Base-by-base conservation (phyloP, 1,140 invertebrate species). In the Anagrus nilaparvatae region DNA sequence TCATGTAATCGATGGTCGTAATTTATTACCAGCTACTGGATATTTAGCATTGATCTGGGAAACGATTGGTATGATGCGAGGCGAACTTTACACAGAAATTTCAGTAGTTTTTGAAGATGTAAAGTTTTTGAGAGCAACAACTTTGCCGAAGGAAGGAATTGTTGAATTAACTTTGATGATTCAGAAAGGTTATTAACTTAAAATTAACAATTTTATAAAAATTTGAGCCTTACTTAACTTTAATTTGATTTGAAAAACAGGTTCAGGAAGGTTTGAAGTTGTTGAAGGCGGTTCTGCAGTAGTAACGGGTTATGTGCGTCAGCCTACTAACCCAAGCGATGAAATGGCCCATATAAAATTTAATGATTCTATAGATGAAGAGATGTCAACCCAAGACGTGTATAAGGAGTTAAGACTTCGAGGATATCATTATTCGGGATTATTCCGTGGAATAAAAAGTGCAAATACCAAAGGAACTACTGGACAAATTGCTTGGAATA, bases 331-430 rank as follows among this genome's bases (percentile, higher is more conserved):
- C 40, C 60, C 70, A 0, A 46, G 47, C 0, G 31, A 45, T 33
- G 62, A 63, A 52, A n/a, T n/a, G n/a, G n/a, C n/a, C n/a, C n/a
- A n/a, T n/a, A n/a, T n/a, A n/a, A 72, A 54, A 56, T 37, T 65
- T 8, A 24, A 46, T 18, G 37, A 51, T 4, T 37, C 59, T 0
- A 46, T 54, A 5, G 48, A 56, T 8, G 54, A 59, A 18, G 59
- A 65, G 44, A 51, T 84, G 43, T 70, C 70, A 0, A 69, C 67
- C 1, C 79, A 78, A 37, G 92, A 97, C 58, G 76, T 96, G 37
- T 97, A 97, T 61, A 95, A 94, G 58, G 92, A 96, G 62, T 63
- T 97, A 1, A 73, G 81, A 53, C 71, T 96, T 0, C 74, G 91
- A 53, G 94, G 94, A 1, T 97, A 97, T 58, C 82, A 96, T 45